A percentile compares a stretch with the other conserved stretches of the same genome.
phyloP scores from a whole-genome alignment of 2,113 vertebrate genomes.

The Oenanthe melanoleuca region DNA sequence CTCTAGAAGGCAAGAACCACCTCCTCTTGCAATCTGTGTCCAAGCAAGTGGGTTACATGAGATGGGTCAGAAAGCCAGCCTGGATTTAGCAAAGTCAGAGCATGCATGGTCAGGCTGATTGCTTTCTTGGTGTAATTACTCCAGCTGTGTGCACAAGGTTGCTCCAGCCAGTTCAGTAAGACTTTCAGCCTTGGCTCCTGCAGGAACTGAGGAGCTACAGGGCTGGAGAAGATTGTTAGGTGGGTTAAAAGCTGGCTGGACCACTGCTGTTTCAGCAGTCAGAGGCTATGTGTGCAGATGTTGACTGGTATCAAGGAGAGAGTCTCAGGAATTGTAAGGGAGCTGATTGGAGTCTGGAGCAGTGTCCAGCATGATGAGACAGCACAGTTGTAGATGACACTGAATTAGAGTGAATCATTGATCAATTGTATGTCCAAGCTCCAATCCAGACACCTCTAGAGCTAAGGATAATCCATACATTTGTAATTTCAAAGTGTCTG shows the following conservation, averaged over 20 bases:
- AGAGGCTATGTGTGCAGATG: not conserved
- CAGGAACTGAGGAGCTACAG: not conserved
- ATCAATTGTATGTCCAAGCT: not conserved
- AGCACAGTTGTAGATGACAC: not conserved
- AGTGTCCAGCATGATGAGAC: not conserved
- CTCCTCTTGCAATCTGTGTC: not conserved
- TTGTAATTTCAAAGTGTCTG: not conserved
- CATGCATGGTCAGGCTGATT: not conserved
- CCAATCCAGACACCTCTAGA: not conserved
- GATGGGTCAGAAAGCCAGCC: not conserved
- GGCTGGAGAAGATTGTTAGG: not conserved
- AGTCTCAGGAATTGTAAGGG: not conserved
- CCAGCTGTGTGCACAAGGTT: not conserved
- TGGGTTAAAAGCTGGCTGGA: not conserved
- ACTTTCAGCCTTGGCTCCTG: not conserved
- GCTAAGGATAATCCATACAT: not conserved
- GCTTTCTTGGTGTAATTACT: not conserved
- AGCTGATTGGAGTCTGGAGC: not conserved
- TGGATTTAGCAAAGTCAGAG: not conserved
- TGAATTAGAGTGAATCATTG: not conserved
- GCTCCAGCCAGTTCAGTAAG: not conserved
- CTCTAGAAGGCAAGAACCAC: not conserved
- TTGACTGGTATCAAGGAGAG: not conserved
- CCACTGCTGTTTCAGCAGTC: not conserved
- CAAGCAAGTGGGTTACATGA: not conserved